Base-by-base conservation (phyloP, 2,113 vertebrate species). In the Orthonyx spaldingii region DNA sequence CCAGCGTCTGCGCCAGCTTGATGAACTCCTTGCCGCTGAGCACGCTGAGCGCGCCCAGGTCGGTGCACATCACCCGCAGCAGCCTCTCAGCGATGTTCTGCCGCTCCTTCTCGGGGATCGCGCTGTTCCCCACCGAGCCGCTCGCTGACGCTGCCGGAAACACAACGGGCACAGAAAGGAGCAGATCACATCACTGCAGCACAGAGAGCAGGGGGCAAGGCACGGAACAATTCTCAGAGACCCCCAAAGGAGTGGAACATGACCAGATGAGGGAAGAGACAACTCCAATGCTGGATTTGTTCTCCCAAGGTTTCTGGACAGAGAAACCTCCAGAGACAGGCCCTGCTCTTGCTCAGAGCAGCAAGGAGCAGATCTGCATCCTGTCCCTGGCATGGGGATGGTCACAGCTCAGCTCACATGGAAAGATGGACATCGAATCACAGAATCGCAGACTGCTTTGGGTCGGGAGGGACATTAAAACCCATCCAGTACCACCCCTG, bases 51-150 rank as follows among this genome's bases (percentile, higher is more conserved):
- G 99, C 98, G 32, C 98, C 99, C 15, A 99, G 98, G 97, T 99
- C 99, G 1, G 99, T 98, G 11, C 99, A 99, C 99, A 99, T 99
- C 90, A 99, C 99, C 89, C 99, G 98, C 92, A 99, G 97, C 49
- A 99, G 98, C 71, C 99, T 97, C 96, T 99, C 99, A 0, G 99
- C 99, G 37, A 99, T 99, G 98, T 99, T 99, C 97, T 99, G 99
- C 39, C 99, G 98, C 96, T 99, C 99, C 98, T 99, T 99, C 98
- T 99, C 99, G 0, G 99, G 99, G 68, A 99, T 98, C 2, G 97
- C 94, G 60, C 98, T 98, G 89, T 99, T 98, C 96, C 98, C 98
- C 26, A 96, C 39, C 0, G 98, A 96, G 24, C 97, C 94, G 7
- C 97, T 75, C 0, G 96, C 50, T 0, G 97, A 70, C 9, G 98